phyloP scores from a whole-genome alignment of 1,140 invertebrate genomes.

The Caenorhabditis tropicalis region DNA sequence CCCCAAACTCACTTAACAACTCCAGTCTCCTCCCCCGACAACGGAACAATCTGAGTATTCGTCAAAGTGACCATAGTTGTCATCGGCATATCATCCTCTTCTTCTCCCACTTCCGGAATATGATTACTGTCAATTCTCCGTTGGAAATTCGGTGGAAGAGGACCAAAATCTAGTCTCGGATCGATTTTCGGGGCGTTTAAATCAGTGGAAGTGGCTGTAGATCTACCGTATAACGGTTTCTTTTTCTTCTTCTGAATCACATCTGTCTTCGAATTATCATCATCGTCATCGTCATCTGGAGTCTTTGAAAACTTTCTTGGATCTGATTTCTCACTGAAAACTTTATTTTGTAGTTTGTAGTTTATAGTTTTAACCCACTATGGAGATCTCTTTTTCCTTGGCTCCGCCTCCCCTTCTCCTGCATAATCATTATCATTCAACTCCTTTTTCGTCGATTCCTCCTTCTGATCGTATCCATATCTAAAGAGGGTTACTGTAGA shows the following conservation, averaged over 20 bases:
- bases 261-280: constrained; percentile 5
- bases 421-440: neutral
- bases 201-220: neutral
- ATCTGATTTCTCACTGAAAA: constrained; percentile 22
- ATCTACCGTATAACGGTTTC: constrained; percentile 25
- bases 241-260: constrained; percentile 28
- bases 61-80: constrained; percentile 35
- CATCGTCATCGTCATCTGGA: constrained; percentile 21
- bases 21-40: constrained; percentile 5
- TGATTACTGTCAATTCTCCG: constrained; percentile 20
- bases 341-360: neutral
- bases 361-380: neutral
- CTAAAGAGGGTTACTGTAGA: neutral
- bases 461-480: neutral
- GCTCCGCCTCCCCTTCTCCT: neutral
- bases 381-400: neutral
- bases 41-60: constrained; percentile 27
- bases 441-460: neutral
- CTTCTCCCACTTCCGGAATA: neutral
- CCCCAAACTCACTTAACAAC: constrained; percentile 8
- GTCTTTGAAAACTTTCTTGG: constrained; percentile 9
- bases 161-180: constrained; percentile 20
- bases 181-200: constrained; percentile 9
- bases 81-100: constrained; percentile 14
- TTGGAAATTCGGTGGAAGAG: constrained; percentile 1